phyloP scores from a whole-genome alignment of 2,113 vertebrate genomes.

The Sardina pilchardus region DNA sequence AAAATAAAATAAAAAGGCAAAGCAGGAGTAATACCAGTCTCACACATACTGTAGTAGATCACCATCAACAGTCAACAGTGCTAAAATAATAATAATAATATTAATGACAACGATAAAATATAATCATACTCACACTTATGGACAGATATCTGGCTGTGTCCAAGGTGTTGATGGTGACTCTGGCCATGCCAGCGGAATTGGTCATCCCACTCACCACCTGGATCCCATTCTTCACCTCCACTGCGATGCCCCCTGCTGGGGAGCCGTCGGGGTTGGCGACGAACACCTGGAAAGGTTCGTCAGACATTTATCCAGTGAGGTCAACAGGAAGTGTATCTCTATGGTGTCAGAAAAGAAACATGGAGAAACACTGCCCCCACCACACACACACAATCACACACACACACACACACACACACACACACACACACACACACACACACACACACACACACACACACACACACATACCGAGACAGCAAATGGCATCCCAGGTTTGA shows the following conservation, averaged over 20 bases:
- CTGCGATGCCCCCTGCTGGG: constrained; percentile 53
- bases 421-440: constrained; percentile 48
- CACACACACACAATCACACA: neutral
- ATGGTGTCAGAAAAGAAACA: neutral
- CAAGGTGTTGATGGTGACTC: constrained; percentile 56
- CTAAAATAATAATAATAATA: neutral
- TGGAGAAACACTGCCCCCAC: too few species aligned
- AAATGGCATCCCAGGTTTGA: constrained; percentile 82
- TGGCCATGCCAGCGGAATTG: constrained; percentile 47
- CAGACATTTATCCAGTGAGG: neutral
- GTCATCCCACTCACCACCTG: neutral
- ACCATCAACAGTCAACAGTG: too few species aligned
- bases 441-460: constrained; percentile 42
- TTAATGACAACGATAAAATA: neutral
- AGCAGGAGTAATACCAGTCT: too few species aligned
- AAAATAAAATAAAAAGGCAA: too few species aligned
- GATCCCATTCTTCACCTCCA: constrained; percentile 16
- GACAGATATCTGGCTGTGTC: neutral
- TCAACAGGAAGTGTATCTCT: neutral
- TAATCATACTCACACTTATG: constrained; percentile 47
- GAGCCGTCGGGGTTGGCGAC: constrained; percentile 70
- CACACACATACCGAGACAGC: constrained; percentile 67
- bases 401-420: neutral
- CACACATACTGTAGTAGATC: too few species aligned
- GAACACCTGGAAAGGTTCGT: constrained; percentile 51